Evolutionary conservation across 2,888 invertebrate species (phyloP), one percentile per base, ranked within the genome.

Genomic region (Morpho deidamia): DNA sequence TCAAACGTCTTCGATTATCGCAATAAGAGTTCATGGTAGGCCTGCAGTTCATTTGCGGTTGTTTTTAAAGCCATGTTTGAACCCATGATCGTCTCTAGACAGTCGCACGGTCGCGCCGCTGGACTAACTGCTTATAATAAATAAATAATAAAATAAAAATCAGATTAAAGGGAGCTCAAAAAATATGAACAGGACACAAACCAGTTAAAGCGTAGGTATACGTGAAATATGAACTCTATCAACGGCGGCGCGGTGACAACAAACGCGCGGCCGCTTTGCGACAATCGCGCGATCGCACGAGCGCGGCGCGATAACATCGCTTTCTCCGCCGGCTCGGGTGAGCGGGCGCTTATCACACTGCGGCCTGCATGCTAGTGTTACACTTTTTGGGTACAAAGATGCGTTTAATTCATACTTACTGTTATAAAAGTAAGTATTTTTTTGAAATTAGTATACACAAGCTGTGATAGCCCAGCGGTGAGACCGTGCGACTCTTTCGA

Each of bases 181-280:
- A 45, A 50, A 56, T 50, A 47, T 39, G 51, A 53, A 46, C 53
- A 53, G 53, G 56, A 57, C 53, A 44, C 53, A 57, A 57, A 57
- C 56, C 53, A 47, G 53, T 46, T 43, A 53, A 53, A 44, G 50
- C 40, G 44, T 40, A 53, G 44, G 53, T 47, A 43, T 35, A 52
- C 41, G 45, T 53, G 53, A 51, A 50, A 53, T 51, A 51, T 57
- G 53, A 11, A 38, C 42, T 38, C 12, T 47, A 47, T 44, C 53
- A 39, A 51, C 42, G 44, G 44, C 38, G 44, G 55, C 44, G 33
- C 59, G 55, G 78, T 65, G 60, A 61, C 53, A 54, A 63, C 74
- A 78, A 78, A 79, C 74, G 63, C 68, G 76, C 81, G 81, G 81
- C 68, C 62, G 66, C 76, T 82, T 81, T 81, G 70, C 64, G 70